Percentiles rank a stretch among this genome's conserved stretches.
Conservation (phyloP, 2,797 vertebrate genomes). For the Bovichtus variegatus region DNA sequence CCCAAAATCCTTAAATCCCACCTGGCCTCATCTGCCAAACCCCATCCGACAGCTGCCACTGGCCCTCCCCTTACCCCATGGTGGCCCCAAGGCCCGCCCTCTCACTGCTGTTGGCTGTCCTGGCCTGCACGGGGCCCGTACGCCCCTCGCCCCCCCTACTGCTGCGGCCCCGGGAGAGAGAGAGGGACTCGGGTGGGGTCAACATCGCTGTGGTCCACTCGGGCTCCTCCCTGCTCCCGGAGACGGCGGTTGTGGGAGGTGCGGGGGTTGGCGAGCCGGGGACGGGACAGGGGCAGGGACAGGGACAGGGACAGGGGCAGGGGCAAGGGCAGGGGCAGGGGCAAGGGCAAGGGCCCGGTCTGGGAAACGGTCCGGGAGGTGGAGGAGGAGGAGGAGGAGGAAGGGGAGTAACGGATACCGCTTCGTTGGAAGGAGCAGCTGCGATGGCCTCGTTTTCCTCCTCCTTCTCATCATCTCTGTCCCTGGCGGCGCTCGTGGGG, state of each 20-base stretch:
- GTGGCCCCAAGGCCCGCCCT: conserved; percentile 87
- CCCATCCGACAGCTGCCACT: conserved; percentile 69
- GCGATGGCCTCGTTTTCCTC: conserved; percentile 59
- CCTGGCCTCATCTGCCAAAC: conserved; percentile 60
- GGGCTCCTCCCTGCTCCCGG: conserved; percentile 88
- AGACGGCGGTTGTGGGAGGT: conserved; percentile 81
- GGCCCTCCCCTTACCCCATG: conserved; percentile 82
- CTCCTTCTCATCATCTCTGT: conserved; percentile 55
- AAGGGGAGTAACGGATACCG: conserved; percentile 67
- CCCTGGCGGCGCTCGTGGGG: conserved; percentile 81
- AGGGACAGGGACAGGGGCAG: background rate
- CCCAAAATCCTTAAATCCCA: conserved; percentile 39
- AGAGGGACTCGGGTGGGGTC: conserved; percentile 90
- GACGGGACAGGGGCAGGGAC: conserved; percentile 61
- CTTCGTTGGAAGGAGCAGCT: conserved; percentile 55
- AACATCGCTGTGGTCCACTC: conserved; percentile 94
- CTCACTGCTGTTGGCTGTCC: conserved; percentile 87
- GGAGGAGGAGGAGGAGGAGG: conserved; percentile 60
- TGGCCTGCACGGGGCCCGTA: conserved; percentile 88
- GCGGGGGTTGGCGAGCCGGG: conserved; percentile 75
- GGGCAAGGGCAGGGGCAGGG: background rate
- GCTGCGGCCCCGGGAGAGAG: conserved; percentile 89
- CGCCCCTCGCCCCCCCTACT: conserved; percentile 93
- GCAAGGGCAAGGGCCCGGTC: conserved; percentile 36
- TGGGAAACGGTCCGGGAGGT: conserved; percentile 72